These are phyloP conservation scores for Manis pentadactyla DNA, from an alignment of 2,797 vertebrate genomes.

Conservation along the genomic window DNA sequence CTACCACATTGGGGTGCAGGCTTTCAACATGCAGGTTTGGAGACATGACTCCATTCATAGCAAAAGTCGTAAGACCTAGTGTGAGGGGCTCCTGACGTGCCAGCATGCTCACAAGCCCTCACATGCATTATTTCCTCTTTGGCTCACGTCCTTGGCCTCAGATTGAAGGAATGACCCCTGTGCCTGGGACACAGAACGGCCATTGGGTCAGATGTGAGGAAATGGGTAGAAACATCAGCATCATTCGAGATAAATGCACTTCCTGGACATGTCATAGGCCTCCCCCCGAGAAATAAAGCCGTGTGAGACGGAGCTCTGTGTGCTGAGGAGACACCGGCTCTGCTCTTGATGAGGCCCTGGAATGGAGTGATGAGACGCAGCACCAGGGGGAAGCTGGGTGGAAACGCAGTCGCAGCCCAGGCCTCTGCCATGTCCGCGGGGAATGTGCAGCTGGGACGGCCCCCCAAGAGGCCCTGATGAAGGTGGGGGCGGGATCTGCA, in stretches of 20 bases:
- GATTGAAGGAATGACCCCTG: background rate
- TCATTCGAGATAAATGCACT: too few species aligned
- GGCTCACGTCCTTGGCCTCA: background rate
- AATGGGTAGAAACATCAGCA: rapidly evolving
- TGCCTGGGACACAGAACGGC: background rate
- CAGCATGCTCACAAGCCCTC: background rate
- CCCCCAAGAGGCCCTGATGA: too few species aligned
- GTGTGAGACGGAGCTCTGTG: too few species aligned
- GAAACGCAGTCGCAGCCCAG: background rate
- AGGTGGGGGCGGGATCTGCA: too few species aligned
- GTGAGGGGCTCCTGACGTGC: rapidly evolving
- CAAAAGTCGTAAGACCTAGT: background rate
- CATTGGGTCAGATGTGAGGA: background rate
- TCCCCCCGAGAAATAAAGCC: background rate
- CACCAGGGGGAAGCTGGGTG: rapidly evolving
- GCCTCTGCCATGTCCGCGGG: rapidly evolving
- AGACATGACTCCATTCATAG: too few species aligned
- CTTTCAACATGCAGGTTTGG: background rate
- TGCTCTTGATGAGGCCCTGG: rapidly evolving
- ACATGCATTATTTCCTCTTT: rapidly evolving
- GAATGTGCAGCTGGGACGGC: too few species aligned
- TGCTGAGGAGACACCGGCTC: rapidly evolving
- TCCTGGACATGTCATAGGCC: background rate
- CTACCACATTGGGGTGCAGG: background rate
- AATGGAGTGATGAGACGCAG: background rate